Conservation (phyloP, 2,113 vertebrate species). For the Myotis brandtii region DNA sequence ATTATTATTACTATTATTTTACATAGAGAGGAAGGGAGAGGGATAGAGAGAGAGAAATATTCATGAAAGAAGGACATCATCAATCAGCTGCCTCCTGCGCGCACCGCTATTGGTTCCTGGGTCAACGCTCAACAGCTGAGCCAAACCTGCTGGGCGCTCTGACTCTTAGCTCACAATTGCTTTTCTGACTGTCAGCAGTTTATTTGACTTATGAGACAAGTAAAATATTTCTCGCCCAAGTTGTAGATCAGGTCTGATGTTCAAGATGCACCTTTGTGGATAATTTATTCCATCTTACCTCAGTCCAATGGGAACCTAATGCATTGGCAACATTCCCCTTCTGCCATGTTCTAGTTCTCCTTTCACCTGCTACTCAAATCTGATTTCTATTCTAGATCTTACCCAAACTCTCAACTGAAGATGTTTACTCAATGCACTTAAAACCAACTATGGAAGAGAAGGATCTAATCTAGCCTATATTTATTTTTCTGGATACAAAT, state of each 20-base stretch:
- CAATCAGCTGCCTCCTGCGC: too few relatives aligned
- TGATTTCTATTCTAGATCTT: neutral
- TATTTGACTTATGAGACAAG: conserved; percentile 47
- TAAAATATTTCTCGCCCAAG: conserved; percentile 35
- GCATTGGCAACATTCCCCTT: neutral
- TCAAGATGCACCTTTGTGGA: neutral
- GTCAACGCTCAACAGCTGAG: too few relatives aligned
- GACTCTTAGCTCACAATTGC: neutral
- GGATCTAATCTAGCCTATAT: neutral
- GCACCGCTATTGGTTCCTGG: too few relatives aligned
- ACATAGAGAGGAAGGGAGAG: too few relatives aligned
- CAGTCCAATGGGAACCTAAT: neutral
- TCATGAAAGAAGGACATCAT: too few relatives aligned
- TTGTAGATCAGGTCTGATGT: neutral
- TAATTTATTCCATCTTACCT: neutral
- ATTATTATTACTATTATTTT: too few relatives aligned
- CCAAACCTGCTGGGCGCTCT: neutral
- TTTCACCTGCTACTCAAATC: neutral
- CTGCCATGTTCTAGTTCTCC: neutral
- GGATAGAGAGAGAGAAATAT: too few relatives aligned
- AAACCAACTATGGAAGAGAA: neutral
- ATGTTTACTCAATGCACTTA: neutral
- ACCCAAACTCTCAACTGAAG: neutral
- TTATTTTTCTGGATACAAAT: neutral
- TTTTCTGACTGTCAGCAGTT: conserved; percentile 67